phyloP scores from a whole-genome alignment of 2,797 vertebrate species.

The Acanthurus tractus region DNA sequence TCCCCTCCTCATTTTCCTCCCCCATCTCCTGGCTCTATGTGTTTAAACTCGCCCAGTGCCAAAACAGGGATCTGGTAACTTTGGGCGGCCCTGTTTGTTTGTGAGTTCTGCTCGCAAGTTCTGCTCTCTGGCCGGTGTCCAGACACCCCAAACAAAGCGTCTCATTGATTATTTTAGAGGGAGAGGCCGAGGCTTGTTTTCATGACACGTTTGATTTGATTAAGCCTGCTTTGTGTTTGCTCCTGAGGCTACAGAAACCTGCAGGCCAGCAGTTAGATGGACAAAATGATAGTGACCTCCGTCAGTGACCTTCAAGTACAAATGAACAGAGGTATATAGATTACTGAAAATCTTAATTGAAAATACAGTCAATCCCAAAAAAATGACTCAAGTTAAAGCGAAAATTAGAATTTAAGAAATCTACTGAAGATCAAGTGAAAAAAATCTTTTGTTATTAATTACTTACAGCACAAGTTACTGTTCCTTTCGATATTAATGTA shows the following conservation, averaged over 20 bases:
- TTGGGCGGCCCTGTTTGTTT: constrained; percentile 75
- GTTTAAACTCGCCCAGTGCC: constrained; percentile 74
- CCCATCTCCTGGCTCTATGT: constrained; percentile 61
- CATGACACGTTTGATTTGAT: constrained; percentile 77
- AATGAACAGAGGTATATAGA: no score
- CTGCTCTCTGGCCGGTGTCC: constrained; percentile 78
- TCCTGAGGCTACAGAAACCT: constrained; percentile 55
- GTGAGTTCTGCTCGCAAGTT: constrained; percentile 74
- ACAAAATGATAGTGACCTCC: constrained; percentile 42
- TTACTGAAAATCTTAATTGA: no score
- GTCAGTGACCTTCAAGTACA: constrained; percentile 33
- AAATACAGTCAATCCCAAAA: no score
- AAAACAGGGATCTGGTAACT: constrained; percentile 79
- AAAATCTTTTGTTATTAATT: no score
- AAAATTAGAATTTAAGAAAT: no score
- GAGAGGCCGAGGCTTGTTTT: constrained; percentile 73
- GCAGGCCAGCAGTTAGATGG: constrained; percentile 23
- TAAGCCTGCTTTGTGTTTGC: constrained; percentile 69
- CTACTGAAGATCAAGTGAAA: no score
- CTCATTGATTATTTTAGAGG: constrained; percentile 75
- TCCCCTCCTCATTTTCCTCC: background rate
- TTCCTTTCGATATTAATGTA: no score
- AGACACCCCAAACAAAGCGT: constrained; percentile 74
- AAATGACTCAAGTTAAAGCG: no score
- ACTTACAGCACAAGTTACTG: no score